phyloP scores from a whole-genome alignment of 2,113 vertebrate genomes.

The Notarius lentiginosus region DNA sequence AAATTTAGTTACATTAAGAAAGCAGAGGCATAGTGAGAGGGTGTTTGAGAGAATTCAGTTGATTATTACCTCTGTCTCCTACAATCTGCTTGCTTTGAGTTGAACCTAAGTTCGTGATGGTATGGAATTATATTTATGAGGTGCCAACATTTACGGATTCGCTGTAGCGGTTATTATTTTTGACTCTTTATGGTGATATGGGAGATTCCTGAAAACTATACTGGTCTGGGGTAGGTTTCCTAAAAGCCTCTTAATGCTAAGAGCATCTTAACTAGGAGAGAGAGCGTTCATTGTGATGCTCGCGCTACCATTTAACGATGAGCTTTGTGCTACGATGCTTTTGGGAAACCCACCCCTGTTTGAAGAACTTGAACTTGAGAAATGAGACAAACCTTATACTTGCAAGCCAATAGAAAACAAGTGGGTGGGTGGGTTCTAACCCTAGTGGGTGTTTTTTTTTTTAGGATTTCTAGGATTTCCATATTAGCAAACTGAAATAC shows the following conservation, averaged over 20 bases:
- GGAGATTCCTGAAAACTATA: neutral
- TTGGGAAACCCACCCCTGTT: no score
- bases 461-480: neutral
- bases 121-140: neutral
- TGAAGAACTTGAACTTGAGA: no score
- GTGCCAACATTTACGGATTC: neutral
- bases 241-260: no score
- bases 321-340: no score
- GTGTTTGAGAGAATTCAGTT: constrained; percentile 38
- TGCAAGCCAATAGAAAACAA: neutral
- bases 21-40: neutral
- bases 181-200: neutral
- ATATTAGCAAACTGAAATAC: neutral
- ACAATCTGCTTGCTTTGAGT: constrained; percentile 27
- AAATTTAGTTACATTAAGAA: neutral
- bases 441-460: neutral
- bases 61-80: constrained; percentile 30
- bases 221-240: neutral
- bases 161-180: neutral
- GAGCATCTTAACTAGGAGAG: no score
- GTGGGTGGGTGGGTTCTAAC: no score
- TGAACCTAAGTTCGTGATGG: constrained; percentile 39
- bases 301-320: no score
- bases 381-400: neutral
- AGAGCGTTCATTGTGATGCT: no score